These are phyloP conservation scores for Zeuzera pyrina DNA, from an alignment of 2,888 invertebrate genomes.

Conservation along the genomic window DNA sequence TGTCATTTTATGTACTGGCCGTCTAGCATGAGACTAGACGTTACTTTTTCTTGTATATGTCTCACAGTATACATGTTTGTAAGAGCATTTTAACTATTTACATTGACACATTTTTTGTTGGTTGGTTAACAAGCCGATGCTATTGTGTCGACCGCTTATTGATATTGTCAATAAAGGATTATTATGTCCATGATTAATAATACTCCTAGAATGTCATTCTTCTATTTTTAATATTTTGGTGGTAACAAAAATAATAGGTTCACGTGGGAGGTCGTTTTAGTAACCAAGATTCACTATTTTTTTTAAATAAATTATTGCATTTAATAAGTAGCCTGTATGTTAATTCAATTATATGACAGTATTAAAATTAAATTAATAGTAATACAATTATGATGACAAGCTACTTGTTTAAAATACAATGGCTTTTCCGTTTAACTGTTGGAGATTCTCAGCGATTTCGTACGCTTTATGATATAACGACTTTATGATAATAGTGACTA, in stretches of 20 bases:
- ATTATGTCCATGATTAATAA: constrained; percentile 47
- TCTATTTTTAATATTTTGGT: constrained; percentile 19
- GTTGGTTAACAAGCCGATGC: constrained; percentile 52
- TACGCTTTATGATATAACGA: constrained; percentile 34
- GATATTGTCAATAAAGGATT: constrained; percentile 60
- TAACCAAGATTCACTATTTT: no score
- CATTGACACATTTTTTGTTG: constrained; percentile 61
- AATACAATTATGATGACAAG: no score
- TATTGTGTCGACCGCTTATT: constrained; percentile 50
- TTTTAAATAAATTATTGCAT: no score
- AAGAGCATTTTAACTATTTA: constrained; percentile 42
- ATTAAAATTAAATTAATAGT: no score
- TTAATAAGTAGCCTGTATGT: no score
- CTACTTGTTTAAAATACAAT: no score
- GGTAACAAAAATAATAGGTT: constrained; percentile 8
- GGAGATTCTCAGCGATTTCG: constrained; percentile 36
- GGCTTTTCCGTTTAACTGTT: constrained; percentile 20
- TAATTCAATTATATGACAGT: no score
- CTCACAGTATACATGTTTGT: constrained; percentile 30
- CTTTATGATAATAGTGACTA: no score
- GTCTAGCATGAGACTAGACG: constrained; percentile 8
- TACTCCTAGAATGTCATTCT: constrained; percentile 25
- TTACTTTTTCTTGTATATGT: constrained; percentile 31
- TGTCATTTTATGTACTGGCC: constrained; percentile 12
- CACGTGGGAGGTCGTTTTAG: constrained; percentile 4